Conservation (phyloP, 2,797 vertebrate genomes). For the Chaenodraco wilsoni region DNA sequence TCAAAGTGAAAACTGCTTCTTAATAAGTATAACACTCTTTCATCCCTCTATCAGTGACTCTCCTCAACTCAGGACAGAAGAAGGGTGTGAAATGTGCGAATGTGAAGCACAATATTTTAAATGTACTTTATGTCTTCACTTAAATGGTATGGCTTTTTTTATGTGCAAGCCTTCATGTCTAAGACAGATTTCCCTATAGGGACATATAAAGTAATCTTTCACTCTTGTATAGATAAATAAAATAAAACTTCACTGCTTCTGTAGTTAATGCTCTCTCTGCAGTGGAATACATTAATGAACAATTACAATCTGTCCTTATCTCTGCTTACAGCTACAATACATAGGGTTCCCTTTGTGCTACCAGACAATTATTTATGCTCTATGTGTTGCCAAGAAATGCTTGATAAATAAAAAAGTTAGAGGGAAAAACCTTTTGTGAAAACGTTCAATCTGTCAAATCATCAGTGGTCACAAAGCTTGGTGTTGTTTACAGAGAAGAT, state of each 20-base stretch:
- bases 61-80: background rate
- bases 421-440: constrained; percentile 9
- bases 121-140: background rate
- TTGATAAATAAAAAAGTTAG: background rate
- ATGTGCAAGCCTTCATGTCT: no score
- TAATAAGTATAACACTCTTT: no score
- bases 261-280: background rate
- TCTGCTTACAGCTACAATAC: background rate
- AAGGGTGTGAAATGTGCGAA: background rate
- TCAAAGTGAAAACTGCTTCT: no score
- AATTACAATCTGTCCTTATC: background rate
- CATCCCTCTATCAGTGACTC: background rate
- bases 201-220: background rate
- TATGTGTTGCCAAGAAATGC: background rate
- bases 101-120: background rate
- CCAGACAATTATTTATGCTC: constrained; percentile 1
- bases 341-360: background rate
- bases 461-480: constrained; percentile 43
- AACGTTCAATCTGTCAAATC: constrained; percentile 25
- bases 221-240: no score
- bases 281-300: background rate
- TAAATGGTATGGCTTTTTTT: no score
- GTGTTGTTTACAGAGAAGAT: constrained; percentile 50
- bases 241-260: background rate
- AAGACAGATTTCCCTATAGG: no score